Conservation (phyloP, 1,140 invertebrate species). For the Drosophila orena region DNA sequence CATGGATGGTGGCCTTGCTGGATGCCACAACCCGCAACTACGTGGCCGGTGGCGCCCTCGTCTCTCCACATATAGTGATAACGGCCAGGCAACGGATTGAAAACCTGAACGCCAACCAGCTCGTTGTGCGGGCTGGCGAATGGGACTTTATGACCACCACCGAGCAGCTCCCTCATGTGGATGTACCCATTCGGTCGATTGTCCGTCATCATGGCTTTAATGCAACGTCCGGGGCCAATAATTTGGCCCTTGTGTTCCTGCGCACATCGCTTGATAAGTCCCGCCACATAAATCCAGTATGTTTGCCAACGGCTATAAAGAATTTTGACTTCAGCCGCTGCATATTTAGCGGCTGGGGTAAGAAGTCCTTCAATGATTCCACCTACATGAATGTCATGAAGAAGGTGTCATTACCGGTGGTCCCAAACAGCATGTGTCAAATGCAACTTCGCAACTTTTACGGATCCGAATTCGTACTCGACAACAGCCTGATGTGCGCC, state of each 20-base stretch:
- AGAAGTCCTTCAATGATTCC: conserved; percentile 87
- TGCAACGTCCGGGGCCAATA: conserved; percentile 84
- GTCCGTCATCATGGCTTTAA: conserved; percentile 86
- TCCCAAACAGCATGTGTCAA: conserved; percentile 84
- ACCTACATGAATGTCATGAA: conserved; percentile 88
- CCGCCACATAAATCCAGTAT: conserved; percentile 88
- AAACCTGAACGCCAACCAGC: conserved; percentile 86
- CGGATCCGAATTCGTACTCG: conserved; percentile 78
- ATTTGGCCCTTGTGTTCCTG: conserved; percentile 87
- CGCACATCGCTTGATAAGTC: conserved; percentile 85
- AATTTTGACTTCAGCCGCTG: conserved; percentile 86
- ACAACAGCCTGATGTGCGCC: conserved; percentile 86
- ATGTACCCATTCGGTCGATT: conserved; percentile 85
- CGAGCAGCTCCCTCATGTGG: conserved; percentile 87
- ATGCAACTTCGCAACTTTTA: conserved; percentile 53
- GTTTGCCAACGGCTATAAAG: conserved; percentile 79
- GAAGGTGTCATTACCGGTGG: conserved; percentile 86
- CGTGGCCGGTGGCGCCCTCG: conserved; percentile 88
- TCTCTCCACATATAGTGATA: conserved; percentile 88
- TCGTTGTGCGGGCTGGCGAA: conserved; percentile 88
- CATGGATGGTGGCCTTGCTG: conserved; percentile 91
- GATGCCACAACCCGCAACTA: background rate
- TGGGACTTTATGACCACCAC: conserved; percentile 89
- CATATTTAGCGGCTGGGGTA: conserved; percentile 93
- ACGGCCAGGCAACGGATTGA: conserved; percentile 86